Evolutionary conservation across 2,888 invertebrate genomes (phyloP), one percentile per base, ranked within the genome.

Genomic region (Drosophila neonasuta): DNA sequence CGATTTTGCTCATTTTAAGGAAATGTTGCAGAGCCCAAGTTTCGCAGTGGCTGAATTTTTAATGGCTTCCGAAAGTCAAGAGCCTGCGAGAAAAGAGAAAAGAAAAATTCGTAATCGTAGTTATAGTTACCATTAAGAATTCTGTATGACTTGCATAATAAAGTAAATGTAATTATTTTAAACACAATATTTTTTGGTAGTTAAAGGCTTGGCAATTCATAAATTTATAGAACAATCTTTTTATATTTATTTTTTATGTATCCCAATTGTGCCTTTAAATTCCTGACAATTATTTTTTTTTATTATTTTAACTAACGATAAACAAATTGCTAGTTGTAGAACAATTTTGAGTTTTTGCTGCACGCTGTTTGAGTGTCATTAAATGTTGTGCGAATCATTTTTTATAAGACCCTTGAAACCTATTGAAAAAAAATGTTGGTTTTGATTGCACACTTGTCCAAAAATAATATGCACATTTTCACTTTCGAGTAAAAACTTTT

Each of bases 11-110:
- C 48, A 36, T 42, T 66, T 45, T 44, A 11, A 42, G 51, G 45
- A 45, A 58, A 58, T 11, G 24, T 50, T 29, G 17, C 24, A 15
- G 60, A 42, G 60, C 11, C 10, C 32, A 39, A 68, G 69, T 64
- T 68, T 55, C 32, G 6, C 52, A 57, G 29, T 48, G 45, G 46
- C 59, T 73, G 58, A 54, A 73, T 70, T 56, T 67, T 56, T 73
- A 70, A 73, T 70, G 69, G 73, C 39, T 34, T 32, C 42, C 32
- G 20, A 55, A 51, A 44, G 39, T 67, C 55, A 60, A 50, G 20
- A 39, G 36, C 45, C 45, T 29, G 34, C 4, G 39, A 50, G 11
- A 36, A 34, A 52, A 49, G 11, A 34, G 9, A 45, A 44, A 34
- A 8, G 30, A 20, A 63, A 57, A 63, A 64, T 42, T 45, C 34